Evolutionary conservation across 1,140 invertebrate species (phyloP), one percentile per base, ranked within the genome.

Genomic region (Heliconius hewitsoni): DNA sequence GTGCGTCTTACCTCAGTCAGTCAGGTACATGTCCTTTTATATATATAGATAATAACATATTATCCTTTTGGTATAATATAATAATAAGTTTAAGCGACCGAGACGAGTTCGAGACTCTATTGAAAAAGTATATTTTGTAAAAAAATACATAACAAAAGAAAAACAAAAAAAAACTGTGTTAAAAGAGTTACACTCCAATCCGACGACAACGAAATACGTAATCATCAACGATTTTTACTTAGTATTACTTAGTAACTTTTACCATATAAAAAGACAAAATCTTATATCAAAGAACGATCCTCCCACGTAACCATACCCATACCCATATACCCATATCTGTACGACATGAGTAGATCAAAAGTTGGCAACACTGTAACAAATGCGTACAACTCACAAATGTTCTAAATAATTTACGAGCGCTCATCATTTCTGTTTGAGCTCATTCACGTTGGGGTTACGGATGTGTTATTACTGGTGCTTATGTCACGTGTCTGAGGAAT

Each of bases 381-480:
- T 73, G 57, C 57, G 39, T 9, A 66, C 76, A 57, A 73, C 37
- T 74, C 42, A 30, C 60, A 70, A 76, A 75, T 76, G 78, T 60
- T 72, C 78, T 72, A 79, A 79, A 79, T 79, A 74, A 79, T 79
- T 79, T 79, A 79, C 50, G 66, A 79, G 50, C 50, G 66, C 74
- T 72, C 74, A 72, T 79, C 78, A 79, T 75, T 75, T 75, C 66
- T 75, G 74, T 79, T 79, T 79, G 73, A 46, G 78, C 50, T 72
- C 78, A 76, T 79, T 79, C 78, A 60, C 60, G 74, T 79, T 18
- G 39, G 39, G 57, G 74, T 71, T 70, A 76, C 74, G 74, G 27
- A 66, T n/a, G 74, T 19, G 11, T 55, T 74, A 73, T 42, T 73
- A 73, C n/a, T 11, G 3, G 72, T 52, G 72, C 73, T 55, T 74